Evolutionary conservation across 2,797 vertebrate genomes (phyloP).

Genomic region (Graptemys geographica): DNA sequence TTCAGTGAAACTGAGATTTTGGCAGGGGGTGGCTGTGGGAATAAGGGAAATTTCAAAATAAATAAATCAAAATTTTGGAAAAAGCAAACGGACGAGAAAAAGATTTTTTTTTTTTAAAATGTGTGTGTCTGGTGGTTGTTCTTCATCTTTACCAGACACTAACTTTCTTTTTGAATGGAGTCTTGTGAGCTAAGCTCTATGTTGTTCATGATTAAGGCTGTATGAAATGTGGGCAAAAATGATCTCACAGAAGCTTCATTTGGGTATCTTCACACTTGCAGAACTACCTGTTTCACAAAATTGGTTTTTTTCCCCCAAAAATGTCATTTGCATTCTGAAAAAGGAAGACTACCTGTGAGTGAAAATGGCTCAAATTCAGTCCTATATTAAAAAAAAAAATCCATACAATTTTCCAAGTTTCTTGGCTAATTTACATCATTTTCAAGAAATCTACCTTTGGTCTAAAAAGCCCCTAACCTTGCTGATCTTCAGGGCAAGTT

Average conservation of each 20-base stretch:
- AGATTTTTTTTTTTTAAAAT: not conserved
- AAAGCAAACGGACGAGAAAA: not conserved
- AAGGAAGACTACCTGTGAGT: slow-evolving; percentile 60
- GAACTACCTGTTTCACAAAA: not conserved
- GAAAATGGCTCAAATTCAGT: slow-evolving; percentile 48
- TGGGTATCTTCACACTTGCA: not conserved
- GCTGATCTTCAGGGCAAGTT: not conserved
- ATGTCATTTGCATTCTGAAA: slow-evolving; percentile 71
- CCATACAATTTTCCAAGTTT: not conserved
- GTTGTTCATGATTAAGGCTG: not conserved
- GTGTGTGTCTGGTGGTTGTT: not conserved
- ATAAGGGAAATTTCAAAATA: too few species aligned
- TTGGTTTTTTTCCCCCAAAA: not conserved
- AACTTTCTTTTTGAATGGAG: not conserved
- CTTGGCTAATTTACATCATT: not conserved
- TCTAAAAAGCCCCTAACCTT: not conserved
- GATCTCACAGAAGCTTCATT: not conserved
- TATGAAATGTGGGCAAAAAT: not conserved
- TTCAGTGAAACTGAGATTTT: slow-evolving; percentile 64
- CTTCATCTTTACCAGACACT: not conserved
- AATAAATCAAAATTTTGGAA: not conserved
- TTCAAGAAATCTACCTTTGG: slow-evolving; percentile 15
- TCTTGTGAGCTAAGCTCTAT: not conserved
- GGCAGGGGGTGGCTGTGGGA: too few species aligned
- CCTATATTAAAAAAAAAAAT: slow-evolving; percentile 9